Percentiles rank a stretch among this genome's conserved stretches.
Evolutionary conservation across 2,888 invertebrate genomes (phyloP).

Genomic region (Melinaea marsaeus): DNA sequence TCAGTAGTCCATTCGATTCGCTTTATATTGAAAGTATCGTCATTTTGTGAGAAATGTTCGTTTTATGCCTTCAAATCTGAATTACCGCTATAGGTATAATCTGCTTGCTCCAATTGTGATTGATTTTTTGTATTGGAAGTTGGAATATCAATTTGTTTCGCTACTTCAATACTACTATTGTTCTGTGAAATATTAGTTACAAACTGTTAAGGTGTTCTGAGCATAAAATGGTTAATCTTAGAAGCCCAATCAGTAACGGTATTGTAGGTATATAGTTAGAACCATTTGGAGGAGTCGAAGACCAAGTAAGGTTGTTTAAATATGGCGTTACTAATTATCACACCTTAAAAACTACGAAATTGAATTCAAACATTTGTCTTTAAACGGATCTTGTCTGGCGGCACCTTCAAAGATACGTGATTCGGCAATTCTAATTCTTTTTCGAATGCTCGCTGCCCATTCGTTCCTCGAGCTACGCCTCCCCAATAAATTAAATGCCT

Average conservation of each 20-base stretch:
- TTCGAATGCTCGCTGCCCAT: constrained; percentile 74
- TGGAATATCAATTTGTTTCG: constrained; percentile 24
- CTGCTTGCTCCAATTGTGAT: constrained; percentile 35
- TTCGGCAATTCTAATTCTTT: constrained; percentile 71
- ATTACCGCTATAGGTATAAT: constrained; percentile 3
- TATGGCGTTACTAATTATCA: constrained; percentile 69
- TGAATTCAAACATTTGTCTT: constrained; percentile 78
- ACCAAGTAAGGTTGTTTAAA: constrained; percentile 58
- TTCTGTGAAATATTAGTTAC: constrained; percentile 28
- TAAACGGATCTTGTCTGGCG: constrained; percentile 76
- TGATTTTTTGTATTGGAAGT: constrained; percentile 33
- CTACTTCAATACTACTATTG: constrained; percentile 27
- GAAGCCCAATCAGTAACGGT: constrained; percentile 40
- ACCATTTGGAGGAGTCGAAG: constrained; percentile 59
- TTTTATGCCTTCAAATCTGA: constrained; percentile 11
- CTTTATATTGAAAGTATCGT: constrained; percentile 45
- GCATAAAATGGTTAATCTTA: constrained; percentile 6
- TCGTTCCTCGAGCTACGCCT: constrained; percentile 75
- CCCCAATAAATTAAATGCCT: constrained; percentile 75
- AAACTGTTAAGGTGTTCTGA: constrained; percentile 17
- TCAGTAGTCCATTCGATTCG: constrained; percentile 61
- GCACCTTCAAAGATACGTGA: constrained; percentile 73
- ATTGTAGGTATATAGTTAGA: constrained; percentile 60
- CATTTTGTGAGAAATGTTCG: constrained; percentile 49
- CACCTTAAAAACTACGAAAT: constrained; percentile 63